Evolutionary conservation across 2,113 vertebrate species (phyloP).

Genomic region (Thalassarche chlororhynchos): DNA sequence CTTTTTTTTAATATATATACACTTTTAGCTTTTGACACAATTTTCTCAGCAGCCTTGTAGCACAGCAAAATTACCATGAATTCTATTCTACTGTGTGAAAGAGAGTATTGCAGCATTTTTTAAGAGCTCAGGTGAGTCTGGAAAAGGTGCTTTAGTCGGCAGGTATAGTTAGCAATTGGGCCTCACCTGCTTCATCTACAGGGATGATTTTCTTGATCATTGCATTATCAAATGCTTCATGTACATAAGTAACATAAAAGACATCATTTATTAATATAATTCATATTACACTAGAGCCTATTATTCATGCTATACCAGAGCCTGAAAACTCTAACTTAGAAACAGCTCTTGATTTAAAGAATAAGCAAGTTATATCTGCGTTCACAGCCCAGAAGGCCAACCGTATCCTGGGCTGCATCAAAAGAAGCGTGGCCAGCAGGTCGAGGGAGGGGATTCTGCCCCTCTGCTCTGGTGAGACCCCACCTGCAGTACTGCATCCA

Average conservation of each 20-base stretch:
- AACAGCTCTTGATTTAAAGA: neutral
- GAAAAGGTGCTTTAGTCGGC: neutral
- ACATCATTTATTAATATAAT: neutral
- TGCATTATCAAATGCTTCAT: neutral
- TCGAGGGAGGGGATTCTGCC: too few species aligned
- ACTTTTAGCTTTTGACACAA: neutral
- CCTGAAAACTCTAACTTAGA: neutral
- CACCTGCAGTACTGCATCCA: too few species aligned
- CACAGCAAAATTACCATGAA: neutral
- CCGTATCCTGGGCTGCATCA: too few species aligned
- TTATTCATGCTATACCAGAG: neutral
- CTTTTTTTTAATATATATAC: neutral
- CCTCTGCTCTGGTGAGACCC: too few species aligned
- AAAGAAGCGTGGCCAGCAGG: too few species aligned
- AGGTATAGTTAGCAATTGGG: fast-evolving
- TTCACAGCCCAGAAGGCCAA: too few species aligned
- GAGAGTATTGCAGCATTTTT: neutral
- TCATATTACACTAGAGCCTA: neutral
- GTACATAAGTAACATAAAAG: neutral
- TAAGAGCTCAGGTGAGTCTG: neutral
- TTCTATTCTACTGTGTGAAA: neutral
- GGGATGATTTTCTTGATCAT: neutral
- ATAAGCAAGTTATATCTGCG: neutral
- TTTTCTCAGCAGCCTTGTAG: neutral
- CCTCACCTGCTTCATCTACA: neutral